Evolutionary conservation across 2,797 vertebrate genomes (phyloP).

Genomic region (Poecilia gillii): DNA sequence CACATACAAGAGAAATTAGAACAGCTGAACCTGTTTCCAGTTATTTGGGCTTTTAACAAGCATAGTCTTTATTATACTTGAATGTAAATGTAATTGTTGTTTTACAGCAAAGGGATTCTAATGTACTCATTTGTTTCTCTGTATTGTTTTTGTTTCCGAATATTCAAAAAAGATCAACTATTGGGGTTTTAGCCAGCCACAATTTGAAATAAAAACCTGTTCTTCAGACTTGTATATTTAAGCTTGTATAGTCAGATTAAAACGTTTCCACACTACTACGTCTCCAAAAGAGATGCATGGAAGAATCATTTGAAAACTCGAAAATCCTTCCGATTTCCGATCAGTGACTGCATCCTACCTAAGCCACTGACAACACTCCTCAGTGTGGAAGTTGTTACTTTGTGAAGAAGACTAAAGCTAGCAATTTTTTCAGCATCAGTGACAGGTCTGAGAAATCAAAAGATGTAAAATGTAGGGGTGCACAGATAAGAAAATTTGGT

Average conservation of each 20-base stretch:
- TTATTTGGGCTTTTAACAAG: not conserved
- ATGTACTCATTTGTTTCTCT: not conserved
- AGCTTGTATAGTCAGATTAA: not conserved
- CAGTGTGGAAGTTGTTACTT: not conserved
- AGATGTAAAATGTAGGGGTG: not conserved
- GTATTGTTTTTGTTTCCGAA: not conserved
- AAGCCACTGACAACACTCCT: not conserved
- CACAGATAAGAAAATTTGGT: no score
- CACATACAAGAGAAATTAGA: conserved; percentile 38
- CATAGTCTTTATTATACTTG: not conserved
- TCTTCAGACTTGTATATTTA: not conserved
- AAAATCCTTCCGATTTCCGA: not conserved
- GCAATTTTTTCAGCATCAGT: not conserved
- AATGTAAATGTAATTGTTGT: not conserved
- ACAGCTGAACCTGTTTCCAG: conserved; percentile 13
- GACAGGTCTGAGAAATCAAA: not conserved
- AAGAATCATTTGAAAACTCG: not conserved
- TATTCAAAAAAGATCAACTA: not conserved
- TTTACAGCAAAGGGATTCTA: not conserved
- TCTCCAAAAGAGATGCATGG: not conserved
- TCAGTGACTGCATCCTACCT: not conserved
- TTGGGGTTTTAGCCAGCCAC: not conserved
- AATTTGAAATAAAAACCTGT: not conserved
- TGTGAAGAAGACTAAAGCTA: not conserved
- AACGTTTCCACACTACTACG: not conserved